Conservation (phyloP, 2,888 invertebrate species). For the Hydriomena furcata region DNA sequence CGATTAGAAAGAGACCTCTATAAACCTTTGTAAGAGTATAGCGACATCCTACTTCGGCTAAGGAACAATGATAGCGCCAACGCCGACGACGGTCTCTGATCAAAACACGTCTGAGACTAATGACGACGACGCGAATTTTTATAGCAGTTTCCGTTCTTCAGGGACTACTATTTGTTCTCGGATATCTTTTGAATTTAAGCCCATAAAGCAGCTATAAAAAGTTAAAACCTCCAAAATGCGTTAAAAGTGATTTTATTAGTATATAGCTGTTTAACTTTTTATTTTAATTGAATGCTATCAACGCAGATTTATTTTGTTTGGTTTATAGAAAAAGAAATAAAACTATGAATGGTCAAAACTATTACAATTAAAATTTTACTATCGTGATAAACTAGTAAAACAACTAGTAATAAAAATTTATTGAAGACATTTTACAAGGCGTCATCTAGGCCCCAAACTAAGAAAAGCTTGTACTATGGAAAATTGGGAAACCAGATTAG, state of each 20-base stretch:
- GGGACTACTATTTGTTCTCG: conserved; percentile 69
- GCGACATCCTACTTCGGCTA: conserved; percentile 39
- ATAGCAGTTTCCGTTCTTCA: conserved; percentile 67
- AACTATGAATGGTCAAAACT: no score
- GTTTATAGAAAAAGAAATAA: conserved; percentile 12
- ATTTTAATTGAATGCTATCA: conserved; percentile 38
- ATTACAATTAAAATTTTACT: no score
- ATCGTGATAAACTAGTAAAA: no score
- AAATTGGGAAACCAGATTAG: no score
- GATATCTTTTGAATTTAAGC: conserved; percentile 67
- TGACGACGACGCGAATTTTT: conserved; percentile 75
- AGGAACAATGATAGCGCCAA: conserved; percentile 47
- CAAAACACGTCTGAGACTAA: conserved; percentile 80
- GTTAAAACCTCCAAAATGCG: conserved; percentile 58
- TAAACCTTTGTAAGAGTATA: conserved; percentile 36
- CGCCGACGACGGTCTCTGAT: conserved; percentile 60
- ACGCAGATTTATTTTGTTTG: conserved; percentile 32
- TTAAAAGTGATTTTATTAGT: conserved; percentile 50
- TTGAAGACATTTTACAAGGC: no score
- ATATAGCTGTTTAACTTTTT: conserved; percentile 45
- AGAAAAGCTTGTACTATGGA: no score
- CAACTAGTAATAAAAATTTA: no score
- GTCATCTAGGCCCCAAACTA: no score
- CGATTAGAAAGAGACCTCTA: conserved; percentile 42
- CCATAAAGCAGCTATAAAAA: conserved; percentile 63